Percentiles rank a stretch among this genome's conserved stretches.
phyloP scores from a whole-genome alignment of 2,113 vertebrate genomes.

The Hippocampus zosterae region DNA sequence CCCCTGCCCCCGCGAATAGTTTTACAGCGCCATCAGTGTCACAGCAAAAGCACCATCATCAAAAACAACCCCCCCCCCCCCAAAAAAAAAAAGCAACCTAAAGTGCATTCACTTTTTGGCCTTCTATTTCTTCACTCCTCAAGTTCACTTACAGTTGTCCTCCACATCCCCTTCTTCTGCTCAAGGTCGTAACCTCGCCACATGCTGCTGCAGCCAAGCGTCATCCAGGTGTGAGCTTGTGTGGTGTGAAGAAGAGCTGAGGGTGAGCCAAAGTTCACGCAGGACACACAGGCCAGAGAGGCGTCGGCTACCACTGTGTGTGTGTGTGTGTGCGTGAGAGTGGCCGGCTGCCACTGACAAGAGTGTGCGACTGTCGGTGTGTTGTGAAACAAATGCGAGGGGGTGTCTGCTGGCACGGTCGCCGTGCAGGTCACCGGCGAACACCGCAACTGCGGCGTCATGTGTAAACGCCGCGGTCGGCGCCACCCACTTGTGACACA shows the following conservation, averaged over 20 bases:
- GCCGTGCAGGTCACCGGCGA: slow-evolving; percentile 42
- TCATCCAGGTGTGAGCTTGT: slow-evolving; percentile 49
- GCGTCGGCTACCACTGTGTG: background rate
- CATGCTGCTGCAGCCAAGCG: slow-evolving; percentile 34
- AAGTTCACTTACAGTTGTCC: background rate
- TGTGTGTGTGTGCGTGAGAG: slow-evolving; percentile 16
- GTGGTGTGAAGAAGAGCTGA: slow-evolving; percentile 38
- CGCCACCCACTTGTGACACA: slow-evolving; percentile 53
- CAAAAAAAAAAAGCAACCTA: background rate
- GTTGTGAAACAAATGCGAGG: slow-evolving; percentile 69
- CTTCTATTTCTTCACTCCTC: background rate
- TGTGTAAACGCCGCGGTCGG: slow-evolving; percentile 40
- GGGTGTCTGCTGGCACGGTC: slow-evolving; percentile 47
- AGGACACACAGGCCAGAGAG: slow-evolving; percentile 37
- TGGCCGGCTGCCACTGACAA: slow-evolving; percentile 41
- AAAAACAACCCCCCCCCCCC: too few species aligned
- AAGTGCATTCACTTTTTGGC: background rate
- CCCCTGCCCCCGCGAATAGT: background rate
- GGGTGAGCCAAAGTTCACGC: slow-evolving; percentile 65
- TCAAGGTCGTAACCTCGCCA: slow-evolving; percentile 34
- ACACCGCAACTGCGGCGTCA: slow-evolving; percentile 40
- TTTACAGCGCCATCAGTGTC: background rate
- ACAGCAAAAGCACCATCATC: background rate
- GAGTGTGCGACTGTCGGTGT: slow-evolving; percentile 52
- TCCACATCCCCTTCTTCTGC: background rate